Base-by-base conservation (phyloP, 2,797 vertebrate species). In the Pantherophis vulpinus region DNA sequence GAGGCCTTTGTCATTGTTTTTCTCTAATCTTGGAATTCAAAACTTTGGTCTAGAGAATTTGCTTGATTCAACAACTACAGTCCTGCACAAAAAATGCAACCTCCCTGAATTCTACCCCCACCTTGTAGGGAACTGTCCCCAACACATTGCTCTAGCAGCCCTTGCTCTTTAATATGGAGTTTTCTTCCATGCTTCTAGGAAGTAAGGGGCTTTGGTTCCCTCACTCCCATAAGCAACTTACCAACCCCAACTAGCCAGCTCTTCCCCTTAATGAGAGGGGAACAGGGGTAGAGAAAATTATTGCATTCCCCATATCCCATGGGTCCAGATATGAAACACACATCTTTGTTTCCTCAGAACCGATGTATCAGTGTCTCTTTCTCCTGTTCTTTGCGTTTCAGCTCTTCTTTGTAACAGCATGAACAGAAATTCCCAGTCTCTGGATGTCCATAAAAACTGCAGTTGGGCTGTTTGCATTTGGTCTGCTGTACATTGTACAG, bases 351-450 rank as follows among this genome's bases (percentile, higher is more conserved):
- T 66, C 0, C 32, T 99, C 98, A 99, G 98, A 99, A 99, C 97
- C 98, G 96, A 97, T 99, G 99, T 90, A 98, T 98, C 93, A 97
- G 95, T 0, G 98, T 96, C 58, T 99, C 98, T 0, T 97, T 95
- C 95, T 99, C 99, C 1, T 97, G 91, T 93, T 98, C 98, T 96
- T 98, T 97, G 96, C 98, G 98, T 96, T 98, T 98, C 96, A 99
- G 96, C 97, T 99, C 99, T 63, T 99, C 99, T 87, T 97, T 97
- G 97, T 99, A 99, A 96, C 99, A 99, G 98, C 98, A 99, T 79
- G 99, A 99, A 96, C 99, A 99, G 97, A 99, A 99, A 97, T 99
- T 98, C 95, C 98, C 98, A 0, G 99, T 99, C 96, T 99, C 99
- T 0, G 99, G 99, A 95, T 99, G 99, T 95, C 99, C 99, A 0